phyloP scores from a whole-genome alignment of 2,797 vertebrate genomes.

The Simalia tracyae region DNA sequence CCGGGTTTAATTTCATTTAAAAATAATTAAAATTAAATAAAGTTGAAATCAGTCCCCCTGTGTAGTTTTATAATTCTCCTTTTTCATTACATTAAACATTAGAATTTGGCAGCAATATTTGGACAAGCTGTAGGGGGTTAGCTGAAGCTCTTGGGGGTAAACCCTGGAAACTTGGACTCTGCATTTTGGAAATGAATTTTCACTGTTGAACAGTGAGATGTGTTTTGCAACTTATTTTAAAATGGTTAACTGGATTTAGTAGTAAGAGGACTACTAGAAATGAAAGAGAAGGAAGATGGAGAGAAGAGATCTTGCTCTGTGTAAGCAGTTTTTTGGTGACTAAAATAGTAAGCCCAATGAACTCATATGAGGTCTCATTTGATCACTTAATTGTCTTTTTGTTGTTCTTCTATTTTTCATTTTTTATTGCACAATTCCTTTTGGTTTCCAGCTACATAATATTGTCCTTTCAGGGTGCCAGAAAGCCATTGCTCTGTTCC shows the following conservation, averaged over 20 bases:
- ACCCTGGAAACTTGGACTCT: no score
- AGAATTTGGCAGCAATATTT: no score
- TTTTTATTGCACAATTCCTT: not conserved
- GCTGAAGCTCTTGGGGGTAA: no score
- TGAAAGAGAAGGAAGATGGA: conserved; percentile 4
- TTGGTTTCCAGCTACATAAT: conserved; percentile 29
- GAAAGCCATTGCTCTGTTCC: conserved; percentile 2
- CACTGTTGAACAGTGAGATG: no score
- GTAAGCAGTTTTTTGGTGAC: conserved; percentile 28
- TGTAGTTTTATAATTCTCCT: no score
- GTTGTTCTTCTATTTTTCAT: conserved; percentile 34
- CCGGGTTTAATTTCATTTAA: no score
- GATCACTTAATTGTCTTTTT: conserved; percentile 50
- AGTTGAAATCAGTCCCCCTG: no score
- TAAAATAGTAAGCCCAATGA: conserved; percentile 17
- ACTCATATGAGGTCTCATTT: conserved; percentile 46
- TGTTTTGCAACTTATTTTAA: not conserved
- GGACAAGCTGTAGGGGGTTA: no score
- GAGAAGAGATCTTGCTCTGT: not conserved
- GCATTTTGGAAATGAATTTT: no score
- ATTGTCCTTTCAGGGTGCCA: conserved; percentile 47
- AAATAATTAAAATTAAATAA: no score
- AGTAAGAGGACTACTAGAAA: not conserved
- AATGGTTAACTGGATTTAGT: not conserved
- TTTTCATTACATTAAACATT: no score